Base-by-base conservation (phyloP, 2,888 invertebrate genomes). In the Nephrotoma flavescens region DNA sequence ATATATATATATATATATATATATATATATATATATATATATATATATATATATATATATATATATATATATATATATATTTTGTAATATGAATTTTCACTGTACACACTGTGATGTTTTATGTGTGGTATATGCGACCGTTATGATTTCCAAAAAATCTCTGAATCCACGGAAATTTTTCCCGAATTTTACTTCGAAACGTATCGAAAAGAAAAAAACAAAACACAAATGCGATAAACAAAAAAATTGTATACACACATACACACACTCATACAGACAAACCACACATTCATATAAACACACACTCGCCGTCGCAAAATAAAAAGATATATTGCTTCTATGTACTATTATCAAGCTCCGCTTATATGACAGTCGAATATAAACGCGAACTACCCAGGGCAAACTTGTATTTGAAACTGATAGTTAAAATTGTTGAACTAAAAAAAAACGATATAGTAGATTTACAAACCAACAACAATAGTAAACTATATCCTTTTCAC, bases 11-110 rank as follows among this genome's bases (percentile, higher is more conserved):
- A n/a, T 52, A 52, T 84, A 42, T 84, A 84, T 84, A 84, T 42
- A 83, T 83, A 83, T 83, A 83, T 83, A 83, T 83, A 83, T 83
- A 83, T 83, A 83, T 83, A 83, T 83, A 83, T 83, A 83, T 83
- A 83, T 41, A 83, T 83, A 83, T 84, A 84, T 84, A 42, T 84
- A n/a, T 83, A 42, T 84, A 42, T 84, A 84, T 42, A 42, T 84
- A 84, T 42, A 41, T 84, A 84, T 42, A 42, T 84, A 84, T 84
- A 84, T 84, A 84, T 84, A 42, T 42, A 84, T 84, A 84, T 84
- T 41, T 9, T 2, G 31, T 15, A 5, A 15, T 15, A 15, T 15
- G 9, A 19, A 71, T 71, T 52, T 52, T 71, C 19, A 71, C 31
- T 71, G 71, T 31, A 71, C 71, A 71, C 71, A 71, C 71, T 71